A percentile compares a stretch with the other conserved stretches of the same genome.
These are phyloP conservation scores for Sebastes matsubarae DNA, from an alignment of 2,797 vertebrate genomes.

Conservation along the genomic window DNA sequence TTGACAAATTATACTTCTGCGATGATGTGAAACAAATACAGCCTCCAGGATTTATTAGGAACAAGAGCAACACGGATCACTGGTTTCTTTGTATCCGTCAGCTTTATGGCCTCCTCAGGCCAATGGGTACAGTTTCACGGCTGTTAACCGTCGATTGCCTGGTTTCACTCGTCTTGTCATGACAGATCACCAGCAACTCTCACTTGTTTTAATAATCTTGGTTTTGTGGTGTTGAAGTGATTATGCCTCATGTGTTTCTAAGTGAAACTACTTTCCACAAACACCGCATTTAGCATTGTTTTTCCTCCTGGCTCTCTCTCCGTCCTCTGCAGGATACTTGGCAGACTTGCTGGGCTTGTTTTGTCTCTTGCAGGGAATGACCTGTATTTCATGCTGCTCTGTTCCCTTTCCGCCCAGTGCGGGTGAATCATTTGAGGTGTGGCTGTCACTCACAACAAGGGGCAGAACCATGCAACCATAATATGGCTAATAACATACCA, in stretches of 20 bases:
- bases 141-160: neutral
- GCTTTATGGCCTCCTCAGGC: neutral
- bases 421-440: constrained; percentile 67
- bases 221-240: neutral
- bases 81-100: constrained; percentile 18
- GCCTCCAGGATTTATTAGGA: constrained; percentile 1
- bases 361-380: constrained; percentile 53
- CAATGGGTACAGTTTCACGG: constrained; percentile 17
- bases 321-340: constrained; percentile 44
- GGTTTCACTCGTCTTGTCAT: neutral
- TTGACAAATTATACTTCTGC: constrained; percentile 3
- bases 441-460: constrained; percentile 44
- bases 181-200: neutral
- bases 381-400: constrained; percentile 65
- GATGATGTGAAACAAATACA: constrained; percentile 13
- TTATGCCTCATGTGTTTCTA: neutral
- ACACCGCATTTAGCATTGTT: neutral
- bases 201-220: neutral
- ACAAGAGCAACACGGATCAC: neutral
- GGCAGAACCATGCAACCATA: neutral
- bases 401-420: constrained; percentile 31
- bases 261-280: constrained; percentile 33
- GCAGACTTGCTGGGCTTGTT: constrained; percentile 77
- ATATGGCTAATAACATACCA: constrained; percentile 26
- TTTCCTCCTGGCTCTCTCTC: neutral